Percentiles rank a stretch among this genome's conserved stretches.
Evolutionary conservation across 2,797 vertebrate species (phyloP).

Genomic region (Acipenser ruthenus): DNA sequence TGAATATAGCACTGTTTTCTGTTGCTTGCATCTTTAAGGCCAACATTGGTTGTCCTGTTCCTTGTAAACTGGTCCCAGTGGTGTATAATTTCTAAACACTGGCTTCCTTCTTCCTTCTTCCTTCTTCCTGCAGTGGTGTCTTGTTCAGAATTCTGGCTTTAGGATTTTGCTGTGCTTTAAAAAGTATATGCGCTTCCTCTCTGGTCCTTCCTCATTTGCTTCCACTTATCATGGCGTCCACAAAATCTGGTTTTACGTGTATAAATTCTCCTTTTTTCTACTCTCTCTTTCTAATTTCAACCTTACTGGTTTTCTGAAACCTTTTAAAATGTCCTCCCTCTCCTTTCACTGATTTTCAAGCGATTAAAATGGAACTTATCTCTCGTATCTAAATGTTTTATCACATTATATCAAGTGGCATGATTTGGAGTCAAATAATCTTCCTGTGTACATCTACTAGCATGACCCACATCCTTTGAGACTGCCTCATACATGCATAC

Average conservation of each 20-base stretch:
- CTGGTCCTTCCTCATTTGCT: constrained; percentile 45
- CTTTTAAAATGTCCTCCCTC: constrained; percentile 26
- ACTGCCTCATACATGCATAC: constrained; percentile 85
- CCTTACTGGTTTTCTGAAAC: constrained; percentile 31
- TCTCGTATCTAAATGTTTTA: constrained; percentile 98
- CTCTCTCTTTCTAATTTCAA: constrained; percentile 13
- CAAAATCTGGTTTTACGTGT: constrained; percentile 7
- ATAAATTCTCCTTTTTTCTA: constrained; percentile 49
- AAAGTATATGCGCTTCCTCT: constrained; percentile 47
- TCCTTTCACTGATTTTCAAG: constrained; percentile 37
- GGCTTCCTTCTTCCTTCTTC: constrained; percentile 35
- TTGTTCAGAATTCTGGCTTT: constrained; percentile 39
- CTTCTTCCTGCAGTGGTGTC: constrained; percentile 42
- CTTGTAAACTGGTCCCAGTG: constrained; percentile 32
- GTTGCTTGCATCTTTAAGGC: constrained; percentile 49
- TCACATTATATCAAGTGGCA: constrained; percentile 99
- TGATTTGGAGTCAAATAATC: constrained; percentile 99
- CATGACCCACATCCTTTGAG: constrained; percentile 96
- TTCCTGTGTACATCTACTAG: constrained; percentile 99
- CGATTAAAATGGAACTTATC: constrained; percentile 98
- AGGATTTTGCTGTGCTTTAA: constrained; percentile 32
- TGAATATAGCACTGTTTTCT: constrained; percentile 25
- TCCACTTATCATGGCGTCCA: constrained; percentile 28
- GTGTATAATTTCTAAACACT: constrained; percentile 20
- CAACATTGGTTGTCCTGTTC: constrained; percentile 45